phyloP scores from a whole-genome alignment of 2,797 vertebrate genomes.

The Eulemur mongoz region DNA sequence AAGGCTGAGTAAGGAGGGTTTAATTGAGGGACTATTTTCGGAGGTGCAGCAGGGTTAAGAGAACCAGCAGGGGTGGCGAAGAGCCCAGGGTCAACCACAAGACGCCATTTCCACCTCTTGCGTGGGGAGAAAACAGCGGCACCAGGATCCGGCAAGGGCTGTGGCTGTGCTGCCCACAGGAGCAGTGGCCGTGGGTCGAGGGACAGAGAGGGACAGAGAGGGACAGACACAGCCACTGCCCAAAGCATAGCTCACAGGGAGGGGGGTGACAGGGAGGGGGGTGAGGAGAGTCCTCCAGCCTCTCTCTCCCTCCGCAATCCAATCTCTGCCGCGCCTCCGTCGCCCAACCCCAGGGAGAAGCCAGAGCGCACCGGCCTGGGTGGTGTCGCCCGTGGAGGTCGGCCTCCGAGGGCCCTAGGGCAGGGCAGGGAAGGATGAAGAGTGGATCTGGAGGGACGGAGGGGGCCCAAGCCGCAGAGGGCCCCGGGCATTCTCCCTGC shows the following conservation, averaged over 20 bases:
- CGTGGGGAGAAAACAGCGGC: neutral
- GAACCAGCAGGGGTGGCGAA: no score
- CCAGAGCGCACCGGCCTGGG: neutral
- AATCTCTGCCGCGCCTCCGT: neutral
- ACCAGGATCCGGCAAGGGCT: neutral
- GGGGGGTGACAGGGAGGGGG: neutral
- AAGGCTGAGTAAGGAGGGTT: neutral
- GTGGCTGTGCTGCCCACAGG: neutral
- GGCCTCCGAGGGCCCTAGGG: no score
- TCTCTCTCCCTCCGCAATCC: no score
- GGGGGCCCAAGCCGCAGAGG: neutral
- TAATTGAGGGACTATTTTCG: neutral
- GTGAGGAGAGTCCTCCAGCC: neutral
- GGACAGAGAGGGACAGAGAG: neutral
- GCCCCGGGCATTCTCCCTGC: neutral
- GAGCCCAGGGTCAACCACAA: accelerated
- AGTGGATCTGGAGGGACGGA: neutral
- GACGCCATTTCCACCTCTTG: neutral
- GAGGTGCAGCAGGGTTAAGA: neutral
- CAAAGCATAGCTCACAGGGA: neutral
- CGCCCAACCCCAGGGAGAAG: neutral
- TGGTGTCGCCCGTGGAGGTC: accelerated
- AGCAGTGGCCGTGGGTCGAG: no score
- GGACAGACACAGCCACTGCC: neutral
- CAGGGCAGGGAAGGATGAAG: neutral